Percentiles rank a stretch among this genome's conserved stretches.
Evolutionary conservation across 2,888 invertebrate genomes (phyloP).

Genomic region (Mesoligia furuncula): DNA sequence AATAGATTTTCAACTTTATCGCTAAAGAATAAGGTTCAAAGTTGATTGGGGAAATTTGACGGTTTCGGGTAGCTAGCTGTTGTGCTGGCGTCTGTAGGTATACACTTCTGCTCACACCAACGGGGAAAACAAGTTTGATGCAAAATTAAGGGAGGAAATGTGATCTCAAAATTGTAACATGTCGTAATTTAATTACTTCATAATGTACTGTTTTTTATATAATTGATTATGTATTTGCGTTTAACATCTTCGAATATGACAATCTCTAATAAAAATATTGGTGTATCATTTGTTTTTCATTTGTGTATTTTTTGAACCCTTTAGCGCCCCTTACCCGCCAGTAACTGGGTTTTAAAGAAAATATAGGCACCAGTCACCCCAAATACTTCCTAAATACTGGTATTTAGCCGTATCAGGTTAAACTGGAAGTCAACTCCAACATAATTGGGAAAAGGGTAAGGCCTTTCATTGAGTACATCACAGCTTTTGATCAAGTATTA

Average conservation of each 20-base stretch:
- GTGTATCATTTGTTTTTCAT: constrained; percentile 22
- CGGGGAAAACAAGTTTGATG: neutral
- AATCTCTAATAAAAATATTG: constrained; percentile 35
- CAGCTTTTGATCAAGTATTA: neutral
- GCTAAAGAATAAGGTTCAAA: too few species aligned
- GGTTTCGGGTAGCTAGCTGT: too few species aligned
- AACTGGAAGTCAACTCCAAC: neutral
- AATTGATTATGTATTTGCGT: constrained; percentile 3
- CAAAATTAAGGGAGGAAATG: neutral
- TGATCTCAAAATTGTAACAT: constrained; percentile 22
- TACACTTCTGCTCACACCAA: neutral
- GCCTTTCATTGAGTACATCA: neutral
- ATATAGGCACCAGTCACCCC: neutral
- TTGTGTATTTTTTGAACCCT: neutral
- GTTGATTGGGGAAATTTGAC: too few species aligned
- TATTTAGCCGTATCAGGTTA: neutral
- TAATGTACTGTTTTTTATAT: neutral
- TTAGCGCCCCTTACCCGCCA: neutral
- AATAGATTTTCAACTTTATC: too few species aligned
- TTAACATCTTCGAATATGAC: constrained; percentile 16
- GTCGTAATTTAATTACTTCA: constrained; percentile 15
- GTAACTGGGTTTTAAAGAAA: neutral
- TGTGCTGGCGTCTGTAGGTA: too few species aligned
- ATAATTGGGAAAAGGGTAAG: neutral
- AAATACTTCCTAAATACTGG: neutral